phyloP scores from a whole-genome alignment of 2,113 vertebrate species.

The Seriola quinqueradiata region DNA sequence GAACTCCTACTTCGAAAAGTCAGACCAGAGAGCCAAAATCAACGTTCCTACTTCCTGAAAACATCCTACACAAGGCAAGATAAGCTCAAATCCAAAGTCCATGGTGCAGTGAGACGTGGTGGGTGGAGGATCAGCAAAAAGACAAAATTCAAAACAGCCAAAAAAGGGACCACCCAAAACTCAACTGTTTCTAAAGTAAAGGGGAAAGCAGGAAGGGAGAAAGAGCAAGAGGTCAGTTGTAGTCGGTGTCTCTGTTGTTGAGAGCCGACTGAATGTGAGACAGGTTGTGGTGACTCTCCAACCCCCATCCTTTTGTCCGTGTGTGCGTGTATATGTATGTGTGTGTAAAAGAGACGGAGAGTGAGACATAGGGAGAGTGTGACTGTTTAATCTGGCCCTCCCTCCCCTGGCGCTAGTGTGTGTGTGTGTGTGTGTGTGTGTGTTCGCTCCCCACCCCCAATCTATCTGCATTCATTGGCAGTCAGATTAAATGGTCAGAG shows the following conservation, averaged over 20 bases:
- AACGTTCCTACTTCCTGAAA: constrained; percentile 52
- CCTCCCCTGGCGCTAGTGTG: constrained; percentile 32
- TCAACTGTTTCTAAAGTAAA: constrained; percentile 18
- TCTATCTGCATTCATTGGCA: constrained; percentile 69
- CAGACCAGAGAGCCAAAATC: constrained; percentile 32
- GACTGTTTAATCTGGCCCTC: constrained; percentile 75
- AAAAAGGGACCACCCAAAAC: neutral
- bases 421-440: constrained; percentile 24
- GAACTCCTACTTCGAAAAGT: constrained; percentile 48
- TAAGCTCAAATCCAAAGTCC: constrained; percentile 61
- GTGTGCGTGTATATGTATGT: constrained; percentile 46
- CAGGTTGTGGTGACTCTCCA: constrained; percentile 60
- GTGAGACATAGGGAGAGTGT: constrained; percentile 65
- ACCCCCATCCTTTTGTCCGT: constrained; percentile 64
- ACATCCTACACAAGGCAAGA: constrained; percentile 49
- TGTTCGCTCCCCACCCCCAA: constrained; percentile 62
- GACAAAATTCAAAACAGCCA: neutral
- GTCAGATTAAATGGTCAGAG: constrained; percentile 83
- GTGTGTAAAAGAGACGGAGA: constrained; percentile 56
- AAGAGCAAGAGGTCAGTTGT: constrained; percentile 45
- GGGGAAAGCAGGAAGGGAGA: constrained; percentile 19
- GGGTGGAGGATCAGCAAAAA: neutral
- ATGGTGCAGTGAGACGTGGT: constrained; percentile 22
- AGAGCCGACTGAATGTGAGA: constrained; percentile 41
- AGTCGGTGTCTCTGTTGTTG: constrained; percentile 35